Conservation (phyloP, 2,113 vertebrate genomes). For the Camelus dromedarius region DNA sequence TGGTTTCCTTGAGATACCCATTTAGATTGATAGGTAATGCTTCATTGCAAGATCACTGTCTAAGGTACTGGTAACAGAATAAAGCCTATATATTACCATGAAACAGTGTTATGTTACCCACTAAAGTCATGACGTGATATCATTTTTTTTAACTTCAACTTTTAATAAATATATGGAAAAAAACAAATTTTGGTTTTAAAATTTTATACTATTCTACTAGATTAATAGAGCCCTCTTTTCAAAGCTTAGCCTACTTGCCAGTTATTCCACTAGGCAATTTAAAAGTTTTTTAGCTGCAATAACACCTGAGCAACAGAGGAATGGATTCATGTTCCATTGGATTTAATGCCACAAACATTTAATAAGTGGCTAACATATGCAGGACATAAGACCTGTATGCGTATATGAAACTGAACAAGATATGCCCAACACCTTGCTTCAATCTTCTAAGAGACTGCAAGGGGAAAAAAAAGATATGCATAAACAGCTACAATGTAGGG, state of each 20-base stretch:
- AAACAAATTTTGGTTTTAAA: not conserved
- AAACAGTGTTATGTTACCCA: not conserved
- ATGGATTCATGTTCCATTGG: not conserved
- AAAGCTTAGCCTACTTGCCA: not conserved
- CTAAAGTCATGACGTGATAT: not conserved
- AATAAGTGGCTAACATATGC: not conserved
- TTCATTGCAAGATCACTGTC: not conserved
- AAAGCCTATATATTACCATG: conserved; percentile 29
- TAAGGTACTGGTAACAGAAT: conserved; percentile 11
- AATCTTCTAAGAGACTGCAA: not conserved
- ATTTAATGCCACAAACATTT: conserved; percentile 39
- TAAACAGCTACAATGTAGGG: not conserved
- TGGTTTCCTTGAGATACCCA: not conserved
- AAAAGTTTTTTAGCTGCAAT: conserved; percentile 11
- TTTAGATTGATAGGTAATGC: not conserved
- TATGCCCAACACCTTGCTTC: not conserved
- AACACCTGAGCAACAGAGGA: not conserved
- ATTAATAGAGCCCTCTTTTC: conserved; percentile 24
- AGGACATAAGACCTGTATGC: not conserved
- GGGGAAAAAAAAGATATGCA: not conserved
- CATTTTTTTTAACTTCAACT: conserved; percentile 7
- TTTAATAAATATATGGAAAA: conserved; percentile 43
- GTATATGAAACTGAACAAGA: not conserved
- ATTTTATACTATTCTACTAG: not conserved
- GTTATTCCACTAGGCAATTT: conserved; percentile 43